Base-by-base conservation (phyloP, 1,140 invertebrate genomes). In the Aphidius gifuensis region DNA sequence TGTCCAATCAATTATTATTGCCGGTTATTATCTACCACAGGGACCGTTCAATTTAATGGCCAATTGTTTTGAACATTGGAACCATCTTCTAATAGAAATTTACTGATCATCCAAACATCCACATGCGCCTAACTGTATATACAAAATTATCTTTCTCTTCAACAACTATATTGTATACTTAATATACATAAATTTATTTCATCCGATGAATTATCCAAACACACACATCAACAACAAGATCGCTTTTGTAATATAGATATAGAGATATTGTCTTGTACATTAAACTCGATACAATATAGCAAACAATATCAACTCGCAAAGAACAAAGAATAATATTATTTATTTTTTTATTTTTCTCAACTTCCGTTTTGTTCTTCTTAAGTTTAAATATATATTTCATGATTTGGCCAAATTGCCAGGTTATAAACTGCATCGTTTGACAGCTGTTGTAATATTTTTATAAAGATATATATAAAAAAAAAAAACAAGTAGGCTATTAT, bases 1-100 rank as follows among this genome's bases (percentile, higher is more conserved):
- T 73, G 68, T 69, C 69, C 69, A 32, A 32, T 32, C 65, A 66
- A 63, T 71, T 73, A 74, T 79, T 77, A 79, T 78, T 79, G 69
- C 73, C 69, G 74, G 71, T 78, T 79, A 79, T 80, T 80, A 80
- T 78, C 74, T 73, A 71, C 75, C 71, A 71, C 70, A 32, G 74
- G 74, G 73, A 75, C 73, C 73, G 69, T 78, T 78, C 74, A 71
- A 76, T 80, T 77, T 78, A 78, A 80, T 75, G 73, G 73, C 64
- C 77, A 72, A 78, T 80, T 80, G 76, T 80, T 80, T 77, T 66
- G 70, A 79, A 74, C 72, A 68, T 69, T 66, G 68, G 47, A 40
- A 45, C 60, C 65, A 67, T 62, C 66, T 66, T 68, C 71, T 80
- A 80, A 80, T 80, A 77, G 75, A 80, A 75, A 80, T 79, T 80